Evolutionary conservation across 2,113 vertebrate species (phyloP).

Genomic region (Dipodomys merriami): DNA sequence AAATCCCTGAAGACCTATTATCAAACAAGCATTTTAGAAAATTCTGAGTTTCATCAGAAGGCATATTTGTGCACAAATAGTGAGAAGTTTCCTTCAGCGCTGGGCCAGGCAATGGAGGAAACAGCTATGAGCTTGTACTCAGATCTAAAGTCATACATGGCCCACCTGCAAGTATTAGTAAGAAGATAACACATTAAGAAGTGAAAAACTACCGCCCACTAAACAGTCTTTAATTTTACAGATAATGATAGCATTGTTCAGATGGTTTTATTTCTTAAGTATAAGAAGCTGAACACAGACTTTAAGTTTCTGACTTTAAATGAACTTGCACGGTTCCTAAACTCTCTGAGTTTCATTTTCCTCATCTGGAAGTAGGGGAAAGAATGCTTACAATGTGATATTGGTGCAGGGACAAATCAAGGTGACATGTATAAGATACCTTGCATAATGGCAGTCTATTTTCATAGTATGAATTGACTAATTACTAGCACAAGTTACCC

Average conservation of each 20-base stretch:
- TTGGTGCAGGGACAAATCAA: conserved; percentile 7
- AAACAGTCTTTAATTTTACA: background rate
- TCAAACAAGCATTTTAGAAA: background rate
- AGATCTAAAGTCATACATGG: background rate
- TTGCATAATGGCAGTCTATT: background rate
- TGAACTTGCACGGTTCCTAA: conserved; percentile 26
- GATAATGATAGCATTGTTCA: background rate
- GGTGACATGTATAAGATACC: background rate
- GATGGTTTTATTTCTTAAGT: background rate
- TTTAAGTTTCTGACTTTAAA: background rate
- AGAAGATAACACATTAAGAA: background rate
- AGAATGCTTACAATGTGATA: background rate
- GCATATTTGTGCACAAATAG: background rate
- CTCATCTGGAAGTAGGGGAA: background rate
- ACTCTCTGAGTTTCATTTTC: background rate
- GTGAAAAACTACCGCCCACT: background rate
- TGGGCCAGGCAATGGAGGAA: background rate
- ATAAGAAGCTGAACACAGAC: background rate
- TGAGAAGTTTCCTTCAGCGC: background rate
- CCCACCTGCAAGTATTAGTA: background rate
- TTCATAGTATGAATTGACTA: background rate
- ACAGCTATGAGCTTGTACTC: background rate
- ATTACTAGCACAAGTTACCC: background rate
- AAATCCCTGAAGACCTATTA: background rate
- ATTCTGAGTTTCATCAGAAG: conserved; percentile 8